phyloP scores from a whole-genome alignment of 2,888 invertebrate species.

The Apotomis betuletana region DNA sequence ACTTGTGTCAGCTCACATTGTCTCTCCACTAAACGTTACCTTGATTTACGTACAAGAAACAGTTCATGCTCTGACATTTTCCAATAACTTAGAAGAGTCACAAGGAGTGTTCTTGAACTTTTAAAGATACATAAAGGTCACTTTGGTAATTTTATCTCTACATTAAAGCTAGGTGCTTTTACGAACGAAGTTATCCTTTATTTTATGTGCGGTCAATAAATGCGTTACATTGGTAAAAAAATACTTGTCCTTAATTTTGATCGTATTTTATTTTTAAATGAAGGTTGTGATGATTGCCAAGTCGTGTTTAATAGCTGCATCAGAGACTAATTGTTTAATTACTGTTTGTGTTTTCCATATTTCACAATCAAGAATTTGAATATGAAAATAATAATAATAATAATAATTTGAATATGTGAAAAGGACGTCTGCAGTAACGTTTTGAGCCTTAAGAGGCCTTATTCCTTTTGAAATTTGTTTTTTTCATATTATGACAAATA shows the following conservation, averaged over 20 bases:
- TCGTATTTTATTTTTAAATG: conserved; percentile 11
- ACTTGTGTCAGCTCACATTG: conserved; percentile 30
- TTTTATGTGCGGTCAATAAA: conserved; percentile 34
- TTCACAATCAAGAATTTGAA: background rate
- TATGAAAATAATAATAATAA: too few relatives aligned
- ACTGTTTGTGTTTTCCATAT: background rate
- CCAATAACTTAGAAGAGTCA: conserved; percentile 41
- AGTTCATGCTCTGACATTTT: conserved; percentile 43
- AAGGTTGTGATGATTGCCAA: conserved; percentile 19
- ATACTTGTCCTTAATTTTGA: conserved; percentile 14
- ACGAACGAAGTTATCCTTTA: conserved; percentile 35
- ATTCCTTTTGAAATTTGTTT: too few relatives aligned
- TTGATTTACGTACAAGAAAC: conserved; percentile 34
- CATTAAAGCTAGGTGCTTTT: conserved; percentile 35
- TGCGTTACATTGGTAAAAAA: conserved; percentile 26
- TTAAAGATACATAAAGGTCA: conserved; percentile 40
- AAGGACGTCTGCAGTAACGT: background rate
- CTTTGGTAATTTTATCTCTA: conserved; percentile 25
- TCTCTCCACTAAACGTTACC: conserved; percentile 38
- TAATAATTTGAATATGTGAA: background rate
- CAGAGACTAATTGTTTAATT: conserved; percentile 12
- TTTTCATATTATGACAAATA: too few relatives aligned
- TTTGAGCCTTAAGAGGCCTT: background rate
- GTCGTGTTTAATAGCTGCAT: conserved; percentile 10
- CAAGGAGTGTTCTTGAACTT: conserved; percentile 44